Conservation (phyloP, 2,797 vertebrate genomes). For the Sarcophilus harrisii region DNA sequence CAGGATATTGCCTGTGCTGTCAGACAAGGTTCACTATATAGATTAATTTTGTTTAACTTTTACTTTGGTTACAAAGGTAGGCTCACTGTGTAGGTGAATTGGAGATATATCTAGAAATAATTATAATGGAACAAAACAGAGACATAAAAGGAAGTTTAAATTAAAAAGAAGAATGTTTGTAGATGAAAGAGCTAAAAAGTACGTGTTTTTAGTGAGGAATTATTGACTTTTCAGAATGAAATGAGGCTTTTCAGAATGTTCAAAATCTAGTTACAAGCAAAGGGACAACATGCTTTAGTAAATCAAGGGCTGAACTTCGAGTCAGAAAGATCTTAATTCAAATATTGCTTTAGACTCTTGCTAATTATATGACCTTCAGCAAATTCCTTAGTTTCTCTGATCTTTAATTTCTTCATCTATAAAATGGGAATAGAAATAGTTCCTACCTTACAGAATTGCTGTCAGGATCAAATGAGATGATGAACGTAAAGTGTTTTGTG, state of each 20-base stretch:
- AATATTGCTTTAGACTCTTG: not conserved
- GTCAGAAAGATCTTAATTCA: not conserved
- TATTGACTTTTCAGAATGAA: constrained; percentile 32
- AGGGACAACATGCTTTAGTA: not conserved
- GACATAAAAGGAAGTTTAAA: not conserved
- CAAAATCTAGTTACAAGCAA: not conserved
- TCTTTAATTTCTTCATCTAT: not conserved
- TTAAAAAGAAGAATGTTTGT: not conserved
- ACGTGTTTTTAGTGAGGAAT: not conserved
- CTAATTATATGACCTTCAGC: not conserved
- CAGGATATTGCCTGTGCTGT: not conserved
- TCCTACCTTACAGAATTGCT: not conserved
- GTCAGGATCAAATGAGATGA: not conserved
- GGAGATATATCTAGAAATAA: not conserved
- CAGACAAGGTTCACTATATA: not conserved
- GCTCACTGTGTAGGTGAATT: not conserved
- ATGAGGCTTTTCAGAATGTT: not conserved
- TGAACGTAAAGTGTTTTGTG: not conserved
- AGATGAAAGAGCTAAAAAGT: not conserved
- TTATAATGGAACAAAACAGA: not conserved
- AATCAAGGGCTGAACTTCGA: not conserved
- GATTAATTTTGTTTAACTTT: not conserved
- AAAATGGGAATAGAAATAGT: not conserved
- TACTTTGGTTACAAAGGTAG: not conserved
- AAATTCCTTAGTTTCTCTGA: not conserved